Conservation (phyloP, 2,113 vertebrate genomes). For the Neotoma lepida region DNA sequence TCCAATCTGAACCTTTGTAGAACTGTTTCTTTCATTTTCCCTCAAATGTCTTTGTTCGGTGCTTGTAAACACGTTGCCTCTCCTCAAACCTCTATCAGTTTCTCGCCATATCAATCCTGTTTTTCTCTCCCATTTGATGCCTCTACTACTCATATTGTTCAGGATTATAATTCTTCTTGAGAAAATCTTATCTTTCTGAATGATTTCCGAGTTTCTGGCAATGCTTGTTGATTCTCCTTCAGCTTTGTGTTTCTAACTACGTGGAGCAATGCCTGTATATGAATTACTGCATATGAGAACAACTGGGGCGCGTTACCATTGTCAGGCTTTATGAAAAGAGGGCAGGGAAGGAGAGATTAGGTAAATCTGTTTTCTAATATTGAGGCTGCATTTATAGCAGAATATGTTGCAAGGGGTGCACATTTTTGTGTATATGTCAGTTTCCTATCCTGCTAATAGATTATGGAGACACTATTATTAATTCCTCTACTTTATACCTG, state of each 20-base stretch:
- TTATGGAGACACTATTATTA: background rate
- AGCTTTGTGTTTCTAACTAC: background rate
- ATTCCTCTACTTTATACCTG: background rate
- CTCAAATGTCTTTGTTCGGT: background rate
- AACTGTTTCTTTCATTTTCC: background rate
- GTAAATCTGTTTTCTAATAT: background rate
- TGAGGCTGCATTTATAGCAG: background rate
- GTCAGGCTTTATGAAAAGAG: background rate
- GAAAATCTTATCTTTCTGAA: background rate
- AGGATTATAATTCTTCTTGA: background rate
- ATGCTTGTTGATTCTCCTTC: background rate
- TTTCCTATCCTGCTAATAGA: background rate
- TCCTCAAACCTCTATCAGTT: background rate
- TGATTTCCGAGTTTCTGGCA: background rate
- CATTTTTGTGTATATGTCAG: background rate
- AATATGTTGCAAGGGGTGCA: background rate
- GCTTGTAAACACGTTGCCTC: background rate
- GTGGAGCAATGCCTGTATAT: background rate
- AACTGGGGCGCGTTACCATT: background rate
- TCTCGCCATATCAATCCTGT: background rate
- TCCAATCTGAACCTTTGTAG: background rate
- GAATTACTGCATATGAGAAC: background rate
- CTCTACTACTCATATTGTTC: background rate
- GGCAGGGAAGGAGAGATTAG: background rate
- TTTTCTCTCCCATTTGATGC: background rate